Conservation (phyloP, 2,888 invertebrate species). For the Apamea anceps region DNA sequence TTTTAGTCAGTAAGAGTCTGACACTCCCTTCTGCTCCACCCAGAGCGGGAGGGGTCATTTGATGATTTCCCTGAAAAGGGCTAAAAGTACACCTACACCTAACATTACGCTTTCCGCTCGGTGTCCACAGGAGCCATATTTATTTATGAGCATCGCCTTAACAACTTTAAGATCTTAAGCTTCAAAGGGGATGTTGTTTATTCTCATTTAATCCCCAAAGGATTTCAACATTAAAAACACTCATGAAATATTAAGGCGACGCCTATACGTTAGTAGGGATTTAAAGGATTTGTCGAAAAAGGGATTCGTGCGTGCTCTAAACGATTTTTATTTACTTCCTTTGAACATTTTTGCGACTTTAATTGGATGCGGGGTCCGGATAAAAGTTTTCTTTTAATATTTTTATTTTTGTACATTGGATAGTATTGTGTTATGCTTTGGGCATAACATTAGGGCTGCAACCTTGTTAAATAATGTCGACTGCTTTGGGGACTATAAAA, state of each 20-base stretch:
- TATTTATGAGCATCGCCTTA: slow-evolving; percentile 47
- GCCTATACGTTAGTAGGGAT: slow-evolving; percentile 57
- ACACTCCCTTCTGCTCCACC: no score
- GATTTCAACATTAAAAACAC: slow-evolving; percentile 66
- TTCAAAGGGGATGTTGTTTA: slow-evolving; percentile 60
- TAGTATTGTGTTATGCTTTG: slow-evolving; percentile 28
- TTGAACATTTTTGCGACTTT: slow-evolving; percentile 54
- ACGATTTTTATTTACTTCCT: slow-evolving; percentile 61
- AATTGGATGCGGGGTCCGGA: slow-evolving; percentile 48
- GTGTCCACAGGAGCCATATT: slow-evolving; percentile 20
- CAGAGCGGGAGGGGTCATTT: no score
- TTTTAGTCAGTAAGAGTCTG: no score
- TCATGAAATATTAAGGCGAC: slow-evolving; percentile 64
- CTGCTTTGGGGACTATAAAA: background rate
- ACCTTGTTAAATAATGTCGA: slow-evolving; percentile 4
- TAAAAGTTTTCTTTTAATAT: slow-evolving; percentile 36
- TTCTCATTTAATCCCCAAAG: slow-evolving; percentile 62
- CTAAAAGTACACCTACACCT: background rate
- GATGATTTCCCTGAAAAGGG: no score
- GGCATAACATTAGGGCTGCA: slow-evolving; percentile 4
- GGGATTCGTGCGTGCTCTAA: slow-evolving; percentile 51
- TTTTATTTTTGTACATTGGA: slow-evolving; percentile 16
- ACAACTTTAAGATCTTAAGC: slow-evolving; percentile 56
- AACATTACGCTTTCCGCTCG: background rate
- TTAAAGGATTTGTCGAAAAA: slow-evolving; percentile 58